These are phyloP conservation scores for Platypus cylindrus DNA, from an alignment of 2,888 invertebrate species.

Conservation along the genomic window DNA sequence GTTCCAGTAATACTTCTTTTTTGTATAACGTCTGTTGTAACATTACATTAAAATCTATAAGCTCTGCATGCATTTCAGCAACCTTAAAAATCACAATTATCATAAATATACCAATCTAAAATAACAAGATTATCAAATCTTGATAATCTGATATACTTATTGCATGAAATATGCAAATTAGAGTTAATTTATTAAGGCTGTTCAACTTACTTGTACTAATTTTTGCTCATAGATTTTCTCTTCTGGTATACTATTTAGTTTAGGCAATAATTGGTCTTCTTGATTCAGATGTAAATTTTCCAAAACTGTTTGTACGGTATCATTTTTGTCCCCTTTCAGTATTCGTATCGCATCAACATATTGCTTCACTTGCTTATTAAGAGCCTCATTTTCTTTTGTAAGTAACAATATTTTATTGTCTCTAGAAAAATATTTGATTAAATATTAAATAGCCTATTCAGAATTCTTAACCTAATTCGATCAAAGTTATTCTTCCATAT, in stretches of 20 bases:
- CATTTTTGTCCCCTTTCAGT: slow-evolving; percentile 44
- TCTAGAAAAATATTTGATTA: slow-evolving; percentile 3
- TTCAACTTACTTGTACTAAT: slow-evolving; percentile 57
- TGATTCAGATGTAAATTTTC: slow-evolving; percentile 29
- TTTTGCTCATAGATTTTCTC: slow-evolving; percentile 73
- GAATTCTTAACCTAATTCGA: too few relatives aligned
- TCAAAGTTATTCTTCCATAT: too few relatives aligned
- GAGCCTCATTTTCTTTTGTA: slow-evolving; percentile 62
- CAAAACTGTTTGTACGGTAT: slow-evolving; percentile 29
- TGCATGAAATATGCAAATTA: background rate
- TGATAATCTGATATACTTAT: background rate
- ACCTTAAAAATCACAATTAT: slow-evolving; percentile 43
- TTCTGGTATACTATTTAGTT: too few relatives aligned
- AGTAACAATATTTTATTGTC: slow-evolving; percentile 28
- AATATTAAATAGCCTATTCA: too few relatives aligned
- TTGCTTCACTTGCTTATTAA: slow-evolving; percentile 73
- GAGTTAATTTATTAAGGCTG: slow-evolving; percentile 1
- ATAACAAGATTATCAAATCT: background rate
- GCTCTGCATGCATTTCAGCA: slow-evolving; percentile 88
- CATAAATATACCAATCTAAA: background rate
- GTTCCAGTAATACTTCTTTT: slow-evolving; percentile 46
- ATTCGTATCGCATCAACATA: slow-evolving; percentile 84
- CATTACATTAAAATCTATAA: slow-evolving; percentile 83
- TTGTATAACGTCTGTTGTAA: slow-evolving; percentile 58
- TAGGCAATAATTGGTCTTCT: slow-evolving; percentile 39